phyloP scores from a whole-genome alignment of 1,140 invertebrate genomes.

The Brachionus asplanchnoidis region DNA sequence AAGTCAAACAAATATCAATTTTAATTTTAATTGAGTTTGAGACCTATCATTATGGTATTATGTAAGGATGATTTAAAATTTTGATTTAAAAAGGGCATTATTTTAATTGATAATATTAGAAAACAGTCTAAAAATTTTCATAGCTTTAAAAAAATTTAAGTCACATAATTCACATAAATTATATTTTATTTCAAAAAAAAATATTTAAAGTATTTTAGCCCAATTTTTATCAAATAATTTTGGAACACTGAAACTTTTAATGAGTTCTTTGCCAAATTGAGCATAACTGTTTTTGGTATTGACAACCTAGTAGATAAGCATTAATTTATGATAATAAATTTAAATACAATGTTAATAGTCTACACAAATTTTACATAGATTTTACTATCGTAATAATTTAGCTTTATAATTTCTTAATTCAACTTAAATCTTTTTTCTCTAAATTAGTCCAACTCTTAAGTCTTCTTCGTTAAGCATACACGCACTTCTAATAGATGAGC shows the following conservation, averaged over 20 bases:
- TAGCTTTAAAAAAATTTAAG: no score
- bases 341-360: constrained; percentile 5
- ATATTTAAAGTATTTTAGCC: no score
- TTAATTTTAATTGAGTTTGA: no score
- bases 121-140: no score
- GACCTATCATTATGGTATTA: no score
- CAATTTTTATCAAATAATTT: neutral
- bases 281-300: neutral
- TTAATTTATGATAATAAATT: constrained; percentile 22
- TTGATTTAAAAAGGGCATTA: no score
- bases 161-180: no score
- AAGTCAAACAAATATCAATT: neutral
- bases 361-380: neutral
- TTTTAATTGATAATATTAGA: no score
- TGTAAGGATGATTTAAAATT: no score
- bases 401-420: constrained; percentile 4
- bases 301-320: neutral
- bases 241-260: no score
- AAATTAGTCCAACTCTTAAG: constrained; percentile 18
- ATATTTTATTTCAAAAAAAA: no score
- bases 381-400: neutral
- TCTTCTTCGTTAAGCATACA: neutral
- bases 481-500: neutral
- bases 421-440: neutral
- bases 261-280: neutral